Conservation (phyloP, 2,797 vertebrate genomes). For the Staurois parvus region DNA sequence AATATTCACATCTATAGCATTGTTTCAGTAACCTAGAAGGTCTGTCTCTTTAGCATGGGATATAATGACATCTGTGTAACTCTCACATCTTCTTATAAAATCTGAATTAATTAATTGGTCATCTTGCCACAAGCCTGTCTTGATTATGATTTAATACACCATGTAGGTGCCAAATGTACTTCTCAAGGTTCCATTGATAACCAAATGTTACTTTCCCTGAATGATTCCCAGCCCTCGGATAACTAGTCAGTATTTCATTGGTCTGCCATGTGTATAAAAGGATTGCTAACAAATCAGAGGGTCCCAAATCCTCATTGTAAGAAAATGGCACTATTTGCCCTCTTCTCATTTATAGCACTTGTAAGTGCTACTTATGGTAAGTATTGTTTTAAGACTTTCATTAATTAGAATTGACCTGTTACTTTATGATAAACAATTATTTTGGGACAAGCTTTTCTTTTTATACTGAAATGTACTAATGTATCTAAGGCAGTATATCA, state of each 20-base stretch:
- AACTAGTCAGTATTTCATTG: constrained; percentile 12
- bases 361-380: constrained; percentile 80
- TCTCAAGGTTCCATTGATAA: constrained; percentile 43
- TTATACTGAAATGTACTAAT: too few species aligned
- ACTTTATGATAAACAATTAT: not conserved
- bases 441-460: too few species aligned
- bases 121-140: not conserved
- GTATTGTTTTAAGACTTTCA: constrained; percentile 51
- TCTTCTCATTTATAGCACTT: constrained; percentile 78
- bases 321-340: constrained; percentile 72
- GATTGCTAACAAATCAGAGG: not conserved
- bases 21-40: not conserved
- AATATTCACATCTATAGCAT: too few species aligned
- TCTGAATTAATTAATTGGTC: not conserved
- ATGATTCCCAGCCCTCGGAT: not conserved
- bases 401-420: not conserved
- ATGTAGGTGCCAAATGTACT: constrained; percentile 3
- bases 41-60: not conserved
- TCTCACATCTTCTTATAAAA: not conserved
- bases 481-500: too few species aligned
- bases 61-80: not conserved
- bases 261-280: constrained; percentile 24
- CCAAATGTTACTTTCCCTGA: constrained; percentile 31
- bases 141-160: not conserved
- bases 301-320: not conserved